Percentiles rank a stretch among this genome's conserved stretches.
Conservation (phyloP, 2,888 invertebrate species). For the Ernsta delagoae region DNA sequence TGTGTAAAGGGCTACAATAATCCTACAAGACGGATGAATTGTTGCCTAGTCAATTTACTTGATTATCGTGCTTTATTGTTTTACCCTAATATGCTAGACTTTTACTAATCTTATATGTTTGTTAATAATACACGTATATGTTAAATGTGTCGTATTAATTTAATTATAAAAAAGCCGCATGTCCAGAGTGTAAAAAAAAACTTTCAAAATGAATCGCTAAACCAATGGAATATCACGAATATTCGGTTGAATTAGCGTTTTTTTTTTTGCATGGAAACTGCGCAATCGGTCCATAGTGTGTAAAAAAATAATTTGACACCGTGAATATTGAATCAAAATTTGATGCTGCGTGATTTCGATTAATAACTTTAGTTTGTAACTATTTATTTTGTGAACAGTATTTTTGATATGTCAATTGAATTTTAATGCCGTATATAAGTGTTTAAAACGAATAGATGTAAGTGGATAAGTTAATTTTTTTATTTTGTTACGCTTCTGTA, state of each 20-base stretch:
- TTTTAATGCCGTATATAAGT: no score
- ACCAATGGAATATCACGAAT: neutral
- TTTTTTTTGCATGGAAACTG: neutral
- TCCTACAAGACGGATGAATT: slow-evolving; percentile 25
- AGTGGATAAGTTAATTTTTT: no score
- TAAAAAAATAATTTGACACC: neutral
- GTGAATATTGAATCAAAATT: no score
- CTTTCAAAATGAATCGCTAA: neutral
- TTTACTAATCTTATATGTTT: neutral
- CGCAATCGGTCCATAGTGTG: neutral
- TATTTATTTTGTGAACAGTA: no score
- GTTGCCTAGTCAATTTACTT: neutral
- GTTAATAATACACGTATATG: neutral
- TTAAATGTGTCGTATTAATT: neutral
- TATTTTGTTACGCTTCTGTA: no score
- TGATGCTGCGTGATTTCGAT: no score
- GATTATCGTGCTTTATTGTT: neutral
- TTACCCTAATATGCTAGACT: neutral
- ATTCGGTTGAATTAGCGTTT: neutral
- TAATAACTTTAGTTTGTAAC: no score
- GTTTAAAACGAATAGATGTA: no score
- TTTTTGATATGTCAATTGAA: no score
- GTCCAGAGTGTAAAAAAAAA: neutral
- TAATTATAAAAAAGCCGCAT: neutral
- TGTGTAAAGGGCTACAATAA: neutral